These are phyloP conservation scores for Sinosuthora webbiana DNA, from an alignment of 2,113 vertebrate species.

Conservation along the genomic window DNA sequence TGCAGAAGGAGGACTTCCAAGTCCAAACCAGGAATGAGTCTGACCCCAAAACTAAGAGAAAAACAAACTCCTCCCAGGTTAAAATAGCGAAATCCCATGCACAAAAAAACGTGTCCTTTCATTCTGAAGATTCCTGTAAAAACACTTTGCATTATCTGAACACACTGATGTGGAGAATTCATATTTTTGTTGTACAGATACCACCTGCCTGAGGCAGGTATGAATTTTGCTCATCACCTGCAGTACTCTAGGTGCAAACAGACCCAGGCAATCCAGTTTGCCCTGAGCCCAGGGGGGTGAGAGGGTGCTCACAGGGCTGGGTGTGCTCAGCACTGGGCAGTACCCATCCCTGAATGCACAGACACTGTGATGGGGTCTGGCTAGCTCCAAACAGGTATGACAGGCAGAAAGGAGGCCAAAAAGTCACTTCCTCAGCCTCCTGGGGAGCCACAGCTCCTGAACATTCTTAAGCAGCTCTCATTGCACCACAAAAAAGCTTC, in stretches of 20 bases:
- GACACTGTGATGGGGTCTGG: not conserved
- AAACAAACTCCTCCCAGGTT: not conserved
- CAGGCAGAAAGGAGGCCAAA: not conserved
- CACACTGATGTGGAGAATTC: not conserved
- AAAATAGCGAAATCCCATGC: not conserved
- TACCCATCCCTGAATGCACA: not conserved
- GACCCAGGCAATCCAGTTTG: not conserved
- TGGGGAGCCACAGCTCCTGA: not conserved
- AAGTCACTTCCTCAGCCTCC: not conserved
- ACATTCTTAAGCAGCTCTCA: not conserved
- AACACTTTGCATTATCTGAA: not conserved
- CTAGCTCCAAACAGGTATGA: not conserved
- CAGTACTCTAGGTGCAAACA: not conserved
- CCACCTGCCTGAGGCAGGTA: not conserved
- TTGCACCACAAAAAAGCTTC: not conserved
- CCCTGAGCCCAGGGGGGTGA: not conserved
- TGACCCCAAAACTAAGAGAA: not conserved
- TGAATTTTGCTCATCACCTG: not conserved
- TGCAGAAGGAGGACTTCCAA: not conserved
- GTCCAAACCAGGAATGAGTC: not conserved
- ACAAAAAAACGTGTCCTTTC: not conserved
- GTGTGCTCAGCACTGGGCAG: not conserved
- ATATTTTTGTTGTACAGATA: not conserved
- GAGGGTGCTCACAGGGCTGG: not conserved
- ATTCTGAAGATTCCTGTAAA: not conserved